A percentile compares a stretch with the other conserved stretches of the same genome.
Evolutionary conservation across 1,140 invertebrate genomes (phyloP).

Genomic region (Bombus consobrinus): DNA sequence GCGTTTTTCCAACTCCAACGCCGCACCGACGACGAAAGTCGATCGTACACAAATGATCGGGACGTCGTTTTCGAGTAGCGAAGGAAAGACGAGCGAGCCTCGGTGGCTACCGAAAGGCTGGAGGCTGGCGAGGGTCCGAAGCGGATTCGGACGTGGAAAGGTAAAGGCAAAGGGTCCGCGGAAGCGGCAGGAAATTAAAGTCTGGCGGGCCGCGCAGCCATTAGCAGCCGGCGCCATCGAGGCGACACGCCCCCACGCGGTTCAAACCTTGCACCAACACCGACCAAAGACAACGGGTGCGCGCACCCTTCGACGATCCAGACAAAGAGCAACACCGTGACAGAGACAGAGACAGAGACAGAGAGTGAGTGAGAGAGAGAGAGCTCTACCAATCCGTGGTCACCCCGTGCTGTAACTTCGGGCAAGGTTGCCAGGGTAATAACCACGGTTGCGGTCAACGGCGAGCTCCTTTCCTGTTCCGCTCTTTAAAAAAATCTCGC

Average conservation of each 20-base stretch:
- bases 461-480: slow-evolving; percentile 14
- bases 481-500: slow-evolving; percentile 2
- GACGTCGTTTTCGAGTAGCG: neutral
- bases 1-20: too few relatives aligned
- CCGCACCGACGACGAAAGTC: too few relatives aligned
- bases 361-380: slow-evolving; percentile 42
- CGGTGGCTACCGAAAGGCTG: slow-evolving; percentile 64
- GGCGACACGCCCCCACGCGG: slow-evolving; percentile 82
- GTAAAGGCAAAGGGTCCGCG: slow-evolving; percentile 80
- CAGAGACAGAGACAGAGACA: slow-evolving; percentile 41
- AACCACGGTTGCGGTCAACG: slow-evolving; percentile 41
- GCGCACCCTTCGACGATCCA: slow-evolving; percentile 62
- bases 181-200: slow-evolving; percentile 84
- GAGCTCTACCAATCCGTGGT: slow-evolving; percentile 72
- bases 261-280: slow-evolving; percentile 78
- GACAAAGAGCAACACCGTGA: slow-evolving; percentile 29
- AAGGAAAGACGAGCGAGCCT: neutral
- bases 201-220: slow-evolving; percentile 82
- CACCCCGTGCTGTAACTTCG: slow-evolving; percentile 42
- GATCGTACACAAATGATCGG: slow-evolving; percentile 51
- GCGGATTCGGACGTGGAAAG: slow-evolving; percentile 79
- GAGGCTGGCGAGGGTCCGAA: slow-evolving; percentile 65
- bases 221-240: slow-evolving; percentile 83
- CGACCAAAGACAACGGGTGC: slow-evolving; percentile 74
- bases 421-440: slow-evolving; percentile 49